A percentile compares a stretch with the other conserved stretches of the same genome.
Conservation (phyloP, 1,140 invertebrate species). For the Bombus ignitus region DNA sequence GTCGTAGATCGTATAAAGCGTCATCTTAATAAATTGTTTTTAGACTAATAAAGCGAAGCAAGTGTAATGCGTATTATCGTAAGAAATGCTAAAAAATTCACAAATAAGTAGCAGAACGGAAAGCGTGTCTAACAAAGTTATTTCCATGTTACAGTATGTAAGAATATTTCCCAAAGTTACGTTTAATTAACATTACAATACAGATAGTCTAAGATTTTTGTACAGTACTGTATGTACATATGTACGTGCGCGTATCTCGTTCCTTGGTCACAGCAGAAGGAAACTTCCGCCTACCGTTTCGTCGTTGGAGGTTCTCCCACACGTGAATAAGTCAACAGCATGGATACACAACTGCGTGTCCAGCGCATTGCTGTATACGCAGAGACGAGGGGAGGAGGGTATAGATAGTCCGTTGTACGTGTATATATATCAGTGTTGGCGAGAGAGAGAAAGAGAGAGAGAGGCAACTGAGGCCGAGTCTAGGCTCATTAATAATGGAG, state of each 20-base stretch:
- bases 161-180: neutral
- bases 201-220: neutral
- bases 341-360: constrained; percentile 56
- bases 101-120: neutral
- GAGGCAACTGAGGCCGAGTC: constrained; percentile 37
- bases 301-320: constrained; percentile 57
- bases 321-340: constrained; percentile 64
- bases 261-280: constrained; percentile 22
- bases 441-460: constrained; percentile 2
- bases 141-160: no score
- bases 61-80: no score
- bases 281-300: constrained; percentile 54
- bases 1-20: no score
- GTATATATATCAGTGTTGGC: neutral
- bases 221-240: neutral
- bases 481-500: constrained; percentile 70
- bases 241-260: constrained; percentile 5
- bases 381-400: neutral
- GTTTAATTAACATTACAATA: neutral
- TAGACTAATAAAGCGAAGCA: no score
- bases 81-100: neutral
- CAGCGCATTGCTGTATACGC: constrained; percentile 36
- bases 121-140: neutral
- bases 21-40: no score
- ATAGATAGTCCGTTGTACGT: neutral